Evolutionary conservation across 1,140 invertebrate species (phyloP), one percentile per base, ranked within the genome.

Genomic region (Cherax destructor): DNA sequence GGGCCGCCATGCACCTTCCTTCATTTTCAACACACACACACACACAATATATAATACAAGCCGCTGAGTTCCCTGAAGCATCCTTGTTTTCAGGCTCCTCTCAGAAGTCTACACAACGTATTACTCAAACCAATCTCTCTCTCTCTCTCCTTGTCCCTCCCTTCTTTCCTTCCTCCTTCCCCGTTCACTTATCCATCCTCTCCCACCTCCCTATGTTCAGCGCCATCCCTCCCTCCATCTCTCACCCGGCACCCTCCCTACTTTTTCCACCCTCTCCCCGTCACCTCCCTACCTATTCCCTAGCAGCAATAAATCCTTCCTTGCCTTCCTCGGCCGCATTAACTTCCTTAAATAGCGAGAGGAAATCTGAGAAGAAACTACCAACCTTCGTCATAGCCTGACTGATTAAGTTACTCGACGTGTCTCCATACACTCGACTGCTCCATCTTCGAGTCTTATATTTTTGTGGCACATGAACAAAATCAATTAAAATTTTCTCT

Each of bases 401-500:
- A 56, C 52, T 9, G 6, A 7, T 56, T 7, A 56, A 56, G 52
- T 13, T 56, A 9, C 7, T 56, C 1, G 52, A 13, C 11, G 52
- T 41, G 30, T 41, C 30, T 41, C 30, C 30, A 41, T 2, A 41
- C 30, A 41, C 30, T 41, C 30, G 30, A 41, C 30, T 41, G 2
- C 30, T 41, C 30, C 30, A 41, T 41, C 30, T 41, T 41, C 30
- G 30, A 41, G 30, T 41, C 30, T 41, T 56, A 1, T 56, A 7
- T 56, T 56, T 56, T 56, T 13, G 6, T 56, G 11, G 52, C 11
- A 56, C 11, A 4, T 65, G 80, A 83, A 83, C 24, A 77, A n/a
- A 90, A 90, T 90, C 88, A 90, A 83, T 90, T 90, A 90, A 47
- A 24, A 52, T 81, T 49, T 65, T 80, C 41, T 69, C 72, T 56